These are phyloP conservation scores for Centropyge bicolor DNA, from an alignment of 2,797 vertebrate species.

Conservation along the genomic window DNA sequence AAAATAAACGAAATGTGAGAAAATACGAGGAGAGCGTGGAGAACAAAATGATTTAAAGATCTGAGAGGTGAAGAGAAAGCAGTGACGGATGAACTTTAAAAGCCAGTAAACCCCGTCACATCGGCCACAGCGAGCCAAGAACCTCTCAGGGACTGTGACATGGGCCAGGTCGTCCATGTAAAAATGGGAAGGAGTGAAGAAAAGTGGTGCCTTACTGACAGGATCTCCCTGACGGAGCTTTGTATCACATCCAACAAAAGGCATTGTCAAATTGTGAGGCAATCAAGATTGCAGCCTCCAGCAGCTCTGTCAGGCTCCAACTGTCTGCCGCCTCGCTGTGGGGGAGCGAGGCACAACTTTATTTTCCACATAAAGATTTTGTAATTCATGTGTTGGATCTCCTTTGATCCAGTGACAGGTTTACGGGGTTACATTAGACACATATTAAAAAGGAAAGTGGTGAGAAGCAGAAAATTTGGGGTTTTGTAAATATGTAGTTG, in stretches of 20 bases:
- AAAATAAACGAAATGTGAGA: slow-evolving; percentile 3
- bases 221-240: slow-evolving; percentile 35
- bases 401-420: slow-evolving; percentile 22
- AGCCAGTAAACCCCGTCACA: slow-evolving; percentile 31
- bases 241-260: slow-evolving; percentile 41
- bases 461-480: background rate
- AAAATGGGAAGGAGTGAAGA: slow-evolving; percentile 17
- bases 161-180: slow-evolving; percentile 21
- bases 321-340: slow-evolving; percentile 49
- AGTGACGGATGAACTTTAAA: slow-evolving; percentile 44
- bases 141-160: slow-evolving; percentile 36
- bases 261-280: slow-evolving; percentile 52
- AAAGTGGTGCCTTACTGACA: slow-evolving; percentile 38
- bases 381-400: slow-evolving; percentile 28
- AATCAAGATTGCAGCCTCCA: slow-evolving; percentile 52
- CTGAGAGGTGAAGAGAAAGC: slow-evolving; percentile 33
- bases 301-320: slow-evolving; percentile 50
- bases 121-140: slow-evolving; percentile 36
- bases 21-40: background rate
- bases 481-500: background rate
- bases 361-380: slow-evolving; percentile 41
- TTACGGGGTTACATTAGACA: slow-evolving; percentile 18
- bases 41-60: slow-evolving; percentile 29
- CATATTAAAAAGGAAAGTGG: background rate
- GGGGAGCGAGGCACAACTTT: slow-evolving; percentile 19